Evolutionary conservation across 1,140 invertebrate species (phyloP).

Genomic region (Drosophila pallidifrons): DNA sequence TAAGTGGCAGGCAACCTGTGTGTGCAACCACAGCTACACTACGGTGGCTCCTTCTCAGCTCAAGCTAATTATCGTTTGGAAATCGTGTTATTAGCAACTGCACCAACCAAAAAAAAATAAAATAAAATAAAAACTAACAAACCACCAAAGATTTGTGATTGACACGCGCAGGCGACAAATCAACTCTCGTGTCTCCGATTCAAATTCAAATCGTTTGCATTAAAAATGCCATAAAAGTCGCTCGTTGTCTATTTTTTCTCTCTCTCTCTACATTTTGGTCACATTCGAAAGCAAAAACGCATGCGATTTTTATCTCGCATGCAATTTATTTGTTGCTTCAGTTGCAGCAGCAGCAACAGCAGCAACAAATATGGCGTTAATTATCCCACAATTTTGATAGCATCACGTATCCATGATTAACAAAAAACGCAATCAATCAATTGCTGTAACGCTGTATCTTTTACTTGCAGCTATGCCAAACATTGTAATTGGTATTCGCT

Average conservation of each 20-base stretch:
- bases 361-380: constrained; percentile 78
- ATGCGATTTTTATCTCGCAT: constrained; percentile 72
- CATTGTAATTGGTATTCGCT: constrained; percentile 73
- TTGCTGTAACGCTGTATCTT: constrained; percentile 62
- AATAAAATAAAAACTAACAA: constrained; percentile 1
- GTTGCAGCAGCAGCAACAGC: constrained; percentile 6
- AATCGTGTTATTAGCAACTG: constrained; percentile 71
- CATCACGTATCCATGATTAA: constrained; percentile 80
- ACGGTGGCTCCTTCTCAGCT: constrained; percentile 8
- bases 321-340: constrained; percentile 72
- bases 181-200: constrained; percentile 67
- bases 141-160: constrained; percentile 56
- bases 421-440: constrained; percentile 76
- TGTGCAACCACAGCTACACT: constrained; percentile 4
- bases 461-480: constrained; percentile 68
- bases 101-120: neutral
- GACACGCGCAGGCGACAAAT: constrained; percentile 81
- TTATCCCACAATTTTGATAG: constrained; percentile 79
- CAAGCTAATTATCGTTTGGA: constrained; percentile 73
- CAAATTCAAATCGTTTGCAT: constrained; percentile 79
- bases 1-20: constrained; percentile 67
- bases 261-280: constrained; percentile 14
- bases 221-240: constrained; percentile 75
- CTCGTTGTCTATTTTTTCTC: constrained; percentile 43
- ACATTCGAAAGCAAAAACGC: constrained; percentile 47